Base-by-base conservation (phyloP, 2,797 vertebrate genomes). In the Fratercula arctica region DNA sequence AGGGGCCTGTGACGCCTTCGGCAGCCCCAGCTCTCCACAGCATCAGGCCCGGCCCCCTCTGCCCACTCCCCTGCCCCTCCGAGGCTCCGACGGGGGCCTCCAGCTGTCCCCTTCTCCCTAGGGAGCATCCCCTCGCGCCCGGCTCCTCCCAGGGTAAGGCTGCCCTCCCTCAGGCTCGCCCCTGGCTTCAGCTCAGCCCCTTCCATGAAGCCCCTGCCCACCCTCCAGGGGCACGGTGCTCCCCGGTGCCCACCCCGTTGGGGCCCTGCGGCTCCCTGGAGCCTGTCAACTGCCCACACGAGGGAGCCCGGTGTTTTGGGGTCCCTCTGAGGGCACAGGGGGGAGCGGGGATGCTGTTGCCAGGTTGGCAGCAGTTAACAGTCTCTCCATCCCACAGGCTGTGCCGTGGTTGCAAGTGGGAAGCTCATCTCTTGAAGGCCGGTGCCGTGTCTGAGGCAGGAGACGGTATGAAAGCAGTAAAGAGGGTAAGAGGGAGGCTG, bases 81-180 rank as follows among this genome's bases (percentile, higher is more conserved):
- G 31, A 2, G 6, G 50, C 31, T 29, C 61, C 41, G 26, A 16
- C 4, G 41, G 28, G 63, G 21, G 14, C 41, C n/a, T 48, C 53
- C 21, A 7, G 8, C 54, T 3, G 0, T 45, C 35, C 29, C 11
- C 29, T 10, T 31, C 51, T 56, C 50, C 26, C 41, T 7, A 41
- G 25, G 0, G 16, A 19, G 76, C 41, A 2, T 18, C 61, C 50
- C 39, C 31, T 43, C 15, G 0, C 5, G 2, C 60, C 15, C 3
- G 6, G 10, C 24, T 17, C 25, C 26, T 20, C 16, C 8, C 13
- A 3, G 5, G 28, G 8, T 4, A 19, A 7, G 29, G 48, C 51
- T 6, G 24, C 31, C 39, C n/a, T 43, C n/a, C 28, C 0, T 0
- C 48, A 1, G 48, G 23, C 4, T 23, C 26, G 26, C 33, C 9